A percentile compares a stretch with the other conserved stretches of the same genome.
Evolutionary conservation across 2,113 vertebrate genomes (phyloP).

Genomic region (Camarhynchus parvulus): DNA sequence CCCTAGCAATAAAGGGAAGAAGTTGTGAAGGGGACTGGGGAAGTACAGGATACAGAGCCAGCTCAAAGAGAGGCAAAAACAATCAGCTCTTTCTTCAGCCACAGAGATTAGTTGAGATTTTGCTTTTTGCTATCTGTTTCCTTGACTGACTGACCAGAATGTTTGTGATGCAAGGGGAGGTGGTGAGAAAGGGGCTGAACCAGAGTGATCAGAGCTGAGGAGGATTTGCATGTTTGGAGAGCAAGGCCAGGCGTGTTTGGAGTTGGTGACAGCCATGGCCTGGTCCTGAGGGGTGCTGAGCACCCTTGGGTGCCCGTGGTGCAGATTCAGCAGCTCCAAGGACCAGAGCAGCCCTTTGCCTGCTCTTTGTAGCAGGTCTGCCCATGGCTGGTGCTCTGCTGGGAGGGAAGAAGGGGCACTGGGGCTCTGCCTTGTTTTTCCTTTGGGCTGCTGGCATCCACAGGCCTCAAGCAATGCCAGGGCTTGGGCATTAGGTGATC

Average conservation of each 20-base stretch:
- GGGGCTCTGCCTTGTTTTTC: not conserved
- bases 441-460: not conserved
- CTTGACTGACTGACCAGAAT: not conserved
- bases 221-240: constrained; percentile 13
- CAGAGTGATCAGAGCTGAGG: not conserved
- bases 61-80: not conserved
- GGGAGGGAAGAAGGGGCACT: not conserved
- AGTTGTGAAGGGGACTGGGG: constrained; percentile 10
- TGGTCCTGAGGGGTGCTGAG: not conserved
- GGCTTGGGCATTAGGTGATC: not conserved
- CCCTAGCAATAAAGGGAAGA: not conserved
- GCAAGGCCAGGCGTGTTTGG: not conserved
- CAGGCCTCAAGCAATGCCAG: not conserved
- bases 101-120: constrained; percentile 36
- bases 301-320: not conserved
- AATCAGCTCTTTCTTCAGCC: constrained; percentile 44
- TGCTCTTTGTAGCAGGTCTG: not conserved
- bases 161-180: not conserved
- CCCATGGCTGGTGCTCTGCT: not conserved
- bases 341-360: not conserved
- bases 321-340: not conserved
- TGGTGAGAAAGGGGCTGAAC: not conserved
- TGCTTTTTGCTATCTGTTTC: constrained; percentile 28
- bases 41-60: not conserved
- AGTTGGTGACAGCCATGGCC: not conserved